Evolutionary conservation across 2,797 vertebrate genomes (phyloP), one percentile per base, ranked within the genome.

Genomic region (Florisuga fusca): DNA sequence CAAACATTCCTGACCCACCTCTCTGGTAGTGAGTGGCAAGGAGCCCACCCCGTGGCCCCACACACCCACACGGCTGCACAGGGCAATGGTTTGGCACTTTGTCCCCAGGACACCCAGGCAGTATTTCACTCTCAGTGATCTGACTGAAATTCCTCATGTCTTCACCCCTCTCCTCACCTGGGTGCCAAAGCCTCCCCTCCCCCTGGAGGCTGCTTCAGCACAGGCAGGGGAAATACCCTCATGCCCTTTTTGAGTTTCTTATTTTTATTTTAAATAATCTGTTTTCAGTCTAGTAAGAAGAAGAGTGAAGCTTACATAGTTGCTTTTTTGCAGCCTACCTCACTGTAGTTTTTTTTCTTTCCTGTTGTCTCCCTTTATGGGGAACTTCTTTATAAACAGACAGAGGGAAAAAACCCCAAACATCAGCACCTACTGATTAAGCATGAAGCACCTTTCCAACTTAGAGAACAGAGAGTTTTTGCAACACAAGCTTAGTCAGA

Each of bases 221-320:
- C 2, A 1, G 29, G 22, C 21, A 74, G 38, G 25, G 15, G 27
- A 41, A 64, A 41, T 1, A 0, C 33, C 9, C 0, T 0, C 1
- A 0, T 36, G 21, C 14, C 6, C 9, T 71, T 90, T 34, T 31
- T n/a, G 50, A 66, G 48, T 34, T 11, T 43, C 41, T 58, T 80
- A 15, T 38, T 82, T 80, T 84, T 73, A 17, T 73, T 89, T 90
- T 57, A 51, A 79, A 17, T 38, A 74, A 41, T 9, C 43, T 71
- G 8, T 75, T 95, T 50, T 46, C n/a, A 61, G 12, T 23, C 38
- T 67, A 14, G 14, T 41, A 41, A 14, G 38, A 41, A 41, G 62
- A 89, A 61, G 48, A 36, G 8, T 31, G 46, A 80, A 38, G 53
- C 19, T 73, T 51, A 64, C 23, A 21, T 45, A 48, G 22, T 27